Evolutionary conservation across 2,797 vertebrate species (phyloP).

Genomic region (Mormyrus hasselquistii): DNA sequence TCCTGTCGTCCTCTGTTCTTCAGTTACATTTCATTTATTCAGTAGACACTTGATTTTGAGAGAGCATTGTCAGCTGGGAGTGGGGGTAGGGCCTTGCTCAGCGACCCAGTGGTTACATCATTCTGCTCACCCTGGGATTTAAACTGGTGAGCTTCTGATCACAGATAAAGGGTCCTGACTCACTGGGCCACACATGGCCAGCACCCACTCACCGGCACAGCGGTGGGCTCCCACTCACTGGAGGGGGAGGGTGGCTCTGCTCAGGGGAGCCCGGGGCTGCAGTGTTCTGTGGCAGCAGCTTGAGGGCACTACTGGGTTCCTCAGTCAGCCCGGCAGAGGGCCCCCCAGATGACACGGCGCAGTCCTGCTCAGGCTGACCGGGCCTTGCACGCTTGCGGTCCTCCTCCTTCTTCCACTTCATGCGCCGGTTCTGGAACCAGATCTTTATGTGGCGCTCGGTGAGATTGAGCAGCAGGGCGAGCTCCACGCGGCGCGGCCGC

Average conservation of each 20-base stretch:
- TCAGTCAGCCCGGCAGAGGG: conserved; percentile 63
- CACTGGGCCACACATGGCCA: background rate
- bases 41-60: background rate
- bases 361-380: conserved; percentile 82
- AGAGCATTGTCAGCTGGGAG: background rate
- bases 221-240: conserved; percentile 49
- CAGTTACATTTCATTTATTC: background rate
- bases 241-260: conserved; percentile 37
- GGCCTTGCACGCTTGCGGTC: conserved; percentile 74
- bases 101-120: background rate
- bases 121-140: background rate
- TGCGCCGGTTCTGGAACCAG: conserved; percentile 93
- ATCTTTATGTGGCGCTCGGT: conserved; percentile 97
- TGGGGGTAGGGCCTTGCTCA: background rate
- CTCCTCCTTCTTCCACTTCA: conserved; percentile 99
- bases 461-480: conserved; percentile 89
- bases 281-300: background rate
- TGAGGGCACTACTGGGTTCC: conserved; percentile 35
- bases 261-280: background rate
- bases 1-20: background rate
- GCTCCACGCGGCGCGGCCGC: conserved; percentile 85
- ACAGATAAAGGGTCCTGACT: background rate
- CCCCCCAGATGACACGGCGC: conserved; percentile 73
- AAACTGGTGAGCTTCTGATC: background rate
- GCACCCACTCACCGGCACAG: conserved; percentile 39